Evolutionary conservation across 2,888 invertebrate species (phyloP), one percentile per base, ranked within the genome.

Genomic region (Apamea monoglypha): DNA sequence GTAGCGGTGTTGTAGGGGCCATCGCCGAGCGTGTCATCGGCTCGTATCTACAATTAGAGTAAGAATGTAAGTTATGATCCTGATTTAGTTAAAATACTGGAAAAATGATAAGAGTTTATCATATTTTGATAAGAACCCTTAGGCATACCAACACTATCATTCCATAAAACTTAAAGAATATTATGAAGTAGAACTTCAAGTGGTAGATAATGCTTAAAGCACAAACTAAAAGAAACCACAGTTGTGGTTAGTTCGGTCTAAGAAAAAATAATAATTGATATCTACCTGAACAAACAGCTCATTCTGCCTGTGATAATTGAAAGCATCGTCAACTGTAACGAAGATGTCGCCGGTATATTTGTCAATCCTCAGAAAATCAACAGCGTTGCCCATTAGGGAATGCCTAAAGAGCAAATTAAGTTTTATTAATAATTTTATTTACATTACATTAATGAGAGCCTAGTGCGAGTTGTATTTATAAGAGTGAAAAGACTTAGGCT

Each of bases 291-390:
- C 94, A 78, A 97, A 94, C 3, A 98, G 93, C 74, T 97, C 95
- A 72, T 94, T 96, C 90, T 97, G 97, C 47, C 96, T 94, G 91
- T 98, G 98, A 86, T 97, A 98, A 91, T 98, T 97, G 85, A 98
- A 98, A 0, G 97, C 95, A 66, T 97, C 95, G 71, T 97, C 94
- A 0, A 88, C 86, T 0, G 95, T 94, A 0, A 98, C 98, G 68
- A 89, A 94, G 47, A 98, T 97, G 0, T 95, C 93, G 0, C 98
- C 98, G 0, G 97, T 97, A 0, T 87, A 82, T 63, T 95, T 90
- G 89, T 98, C 94, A 53, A 98, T 97, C 0, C 69, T 83, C 67
- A 97, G 95, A 75, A 92, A 96, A 18, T 93, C 90, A 1, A 79
- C 94, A 53, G 95, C 96, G 77, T 94, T 97, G 44, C 97, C 97